Evolutionary conservation across 1,140 invertebrate genomes (phyloP), one percentile per base, ranked within the genome.

Genomic region (Pomacea maculata): DNA sequence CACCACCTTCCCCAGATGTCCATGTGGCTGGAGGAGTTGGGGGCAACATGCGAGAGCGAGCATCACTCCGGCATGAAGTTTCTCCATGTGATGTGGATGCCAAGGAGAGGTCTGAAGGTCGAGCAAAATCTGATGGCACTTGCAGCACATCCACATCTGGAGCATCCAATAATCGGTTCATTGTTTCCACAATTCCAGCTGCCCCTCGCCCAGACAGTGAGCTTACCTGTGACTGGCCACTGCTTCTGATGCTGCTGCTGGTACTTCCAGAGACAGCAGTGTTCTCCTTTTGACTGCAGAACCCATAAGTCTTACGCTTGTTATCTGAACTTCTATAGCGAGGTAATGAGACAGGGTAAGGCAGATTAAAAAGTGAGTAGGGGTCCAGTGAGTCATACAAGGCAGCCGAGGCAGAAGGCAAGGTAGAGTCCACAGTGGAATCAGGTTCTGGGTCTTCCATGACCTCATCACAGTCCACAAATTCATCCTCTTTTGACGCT

Each of bases 351-450:
- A 52, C 45, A 12, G 83, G 75, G 54, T 71, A 75, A 8, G 87
- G 87, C 11, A 88, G 79, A 77, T 88, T 88, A 71, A 88, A 88
- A 15, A 88, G 73, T 3, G 86, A 83, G 71, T 88, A 88, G 8
- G 86, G 87, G 78, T 88, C 86, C 45, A 85, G 34, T 0, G 86
- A 83, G 57, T 88, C 86, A 71, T 78, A 87, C 78, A 85, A 70
- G 11, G 76, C 65, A 54, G 81, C 75, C 75, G 78, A 75, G 29
- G 80, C 67, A 55, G 75, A 68, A 25, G 29, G 34, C 67, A 64
- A 54, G 17, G 65, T 67, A 64, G 70, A 17, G n/a, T 78, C 77
- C 77, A 78, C 70, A 12, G 65, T 75, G 29, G 52, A 57, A 10
- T 81, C 80, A 5, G 67, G 67, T 19, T 77, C 80, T 17, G 80